Conservation (phyloP, 2,797 vertebrate genomes). For the Limnodromus scolopaceus region DNA sequence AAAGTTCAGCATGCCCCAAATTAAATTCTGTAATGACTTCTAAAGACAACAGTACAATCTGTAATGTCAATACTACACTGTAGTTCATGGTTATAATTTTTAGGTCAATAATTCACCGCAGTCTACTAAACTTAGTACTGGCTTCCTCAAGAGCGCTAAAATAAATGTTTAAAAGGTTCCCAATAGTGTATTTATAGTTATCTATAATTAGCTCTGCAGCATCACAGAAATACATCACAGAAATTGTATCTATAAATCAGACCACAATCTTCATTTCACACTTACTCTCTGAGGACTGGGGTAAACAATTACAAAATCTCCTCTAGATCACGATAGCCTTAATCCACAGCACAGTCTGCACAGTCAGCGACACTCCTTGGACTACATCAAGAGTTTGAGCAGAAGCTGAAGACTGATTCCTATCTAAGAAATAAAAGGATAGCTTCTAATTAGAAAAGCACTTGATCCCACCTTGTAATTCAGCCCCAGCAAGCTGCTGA, state of each 20-base stretch:
- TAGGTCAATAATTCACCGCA: conserved; percentile 52
- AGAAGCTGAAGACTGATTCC: not conserved
- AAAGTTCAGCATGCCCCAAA: not conserved
- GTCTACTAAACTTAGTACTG: conserved; percentile 7
- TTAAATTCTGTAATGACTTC: conserved; percentile 26
- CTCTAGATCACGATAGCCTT: not conserved
- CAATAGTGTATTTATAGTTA: conserved; percentile 15
- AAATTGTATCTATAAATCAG: conserved; percentile 3
- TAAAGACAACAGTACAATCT: not conserved
- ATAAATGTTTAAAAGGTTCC: conserved; percentile 3
- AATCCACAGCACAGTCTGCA: not conserved
- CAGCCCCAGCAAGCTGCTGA: not conserved
- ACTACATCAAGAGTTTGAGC: not conserved
- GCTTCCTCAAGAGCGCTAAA: conserved; percentile 3
- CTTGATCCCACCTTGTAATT: not conserved
- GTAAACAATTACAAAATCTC: not conserved
- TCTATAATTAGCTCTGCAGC: conserved; percentile 44
- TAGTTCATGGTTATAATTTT: not conserved
- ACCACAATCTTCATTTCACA: not conserved
- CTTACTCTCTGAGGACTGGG: not conserved
- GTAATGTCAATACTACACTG: conserved; percentile 14
- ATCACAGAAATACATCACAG: not conserved
- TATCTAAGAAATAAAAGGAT: not conserved
- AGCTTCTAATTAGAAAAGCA: not conserved
- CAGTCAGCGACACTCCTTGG: not conserved